Evolutionary conservation across 2,888 invertebrate species (phyloP), one percentile per base, ranked within the genome.

Genomic region (Drosophila greeni): DNA sequence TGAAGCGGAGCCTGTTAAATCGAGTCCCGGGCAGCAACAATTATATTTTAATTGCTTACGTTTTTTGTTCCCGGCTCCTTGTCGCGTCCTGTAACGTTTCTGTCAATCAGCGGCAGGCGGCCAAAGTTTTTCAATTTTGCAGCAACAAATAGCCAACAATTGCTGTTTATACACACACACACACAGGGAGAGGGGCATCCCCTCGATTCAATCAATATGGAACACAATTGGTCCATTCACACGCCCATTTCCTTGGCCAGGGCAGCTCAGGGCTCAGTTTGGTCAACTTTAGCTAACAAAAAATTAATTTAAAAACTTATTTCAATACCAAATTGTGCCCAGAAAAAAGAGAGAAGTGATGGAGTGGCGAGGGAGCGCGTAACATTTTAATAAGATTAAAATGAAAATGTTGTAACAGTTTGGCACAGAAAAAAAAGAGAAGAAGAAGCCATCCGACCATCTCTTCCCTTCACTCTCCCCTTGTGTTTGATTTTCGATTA

Each of bases 351-450:
- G 11, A 24, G 11, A 26, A 18, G 26, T 29, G 43, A 45, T 39
- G 36, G 42, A 51, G 49, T 36, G 40, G 6, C 5, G 16, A 14
- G 39, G 49, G 60, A 65, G 75, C 66, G 70, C 76, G 70, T 77
- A 83, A 79, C 82, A 74, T 83, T 82, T 82, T 82, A 82, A 83
- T 83, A 82, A 83, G 82, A 83, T 82, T 83, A 82, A 82, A 82
- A 83, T 79, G 82, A 83, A 83, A 82, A 77, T 79, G 83, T 81
- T 83, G 79, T 75, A 77, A 79, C 75, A 81, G 79, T 79, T 76
- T 53, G 62, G 26, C 66, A 58, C 40, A 52, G 26, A 62, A 36
- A 49, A 36, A 12, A 42, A 59, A 49, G 39, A 34, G 18, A 43
- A 40, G 37, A 53, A 39, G 34, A 33, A 56, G 43, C 45, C 57